Evolutionary conservation across 2,113 vertebrate genomes (phyloP).

Genomic region (Nyctibius bracteatus): DNA sequence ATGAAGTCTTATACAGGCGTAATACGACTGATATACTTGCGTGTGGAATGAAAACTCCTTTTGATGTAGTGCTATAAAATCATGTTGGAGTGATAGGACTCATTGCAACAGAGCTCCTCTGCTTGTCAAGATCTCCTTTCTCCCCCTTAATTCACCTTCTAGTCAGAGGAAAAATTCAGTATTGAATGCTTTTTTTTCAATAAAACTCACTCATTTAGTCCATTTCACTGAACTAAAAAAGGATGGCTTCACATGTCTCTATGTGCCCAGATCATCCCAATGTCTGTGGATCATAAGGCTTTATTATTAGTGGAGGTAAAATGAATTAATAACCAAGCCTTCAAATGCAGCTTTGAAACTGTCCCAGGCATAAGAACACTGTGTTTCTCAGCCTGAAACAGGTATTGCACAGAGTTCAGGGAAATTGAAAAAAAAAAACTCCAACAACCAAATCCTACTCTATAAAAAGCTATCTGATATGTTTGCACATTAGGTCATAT

Average conservation of each 20-base stretch:
- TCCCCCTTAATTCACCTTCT: not conserved
- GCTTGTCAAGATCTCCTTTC: not conserved
- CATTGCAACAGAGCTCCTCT: not conserved
- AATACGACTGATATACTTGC: no score
- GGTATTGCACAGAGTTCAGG: not conserved
- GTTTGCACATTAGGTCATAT: not conserved
- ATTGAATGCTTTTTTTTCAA: not conserved
- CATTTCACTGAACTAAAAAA: not conserved
- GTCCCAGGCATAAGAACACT: not conserved
- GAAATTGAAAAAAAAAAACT: not conserved
- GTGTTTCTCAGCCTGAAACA: not conserved
- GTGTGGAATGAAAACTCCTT: not conserved
- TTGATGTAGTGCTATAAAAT: not conserved
- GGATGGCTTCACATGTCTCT: not conserved
- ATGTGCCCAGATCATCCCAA: not conserved
- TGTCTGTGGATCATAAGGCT: not conserved
- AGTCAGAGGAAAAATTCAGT: not conserved
- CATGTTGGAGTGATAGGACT: not conserved
- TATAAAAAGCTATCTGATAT: not conserved
- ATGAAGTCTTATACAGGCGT: no score
- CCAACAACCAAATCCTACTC: not conserved
- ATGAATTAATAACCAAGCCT: not conserved
- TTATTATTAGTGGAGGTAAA: not conserved
- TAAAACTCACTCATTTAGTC: not conserved
- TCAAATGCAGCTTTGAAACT: not conserved